Percentiles rank a stretch among this genome's conserved stretches.
Conservation (phyloP, 1,140 invertebrate genomes). For the Drosophila busckii region DNA sequence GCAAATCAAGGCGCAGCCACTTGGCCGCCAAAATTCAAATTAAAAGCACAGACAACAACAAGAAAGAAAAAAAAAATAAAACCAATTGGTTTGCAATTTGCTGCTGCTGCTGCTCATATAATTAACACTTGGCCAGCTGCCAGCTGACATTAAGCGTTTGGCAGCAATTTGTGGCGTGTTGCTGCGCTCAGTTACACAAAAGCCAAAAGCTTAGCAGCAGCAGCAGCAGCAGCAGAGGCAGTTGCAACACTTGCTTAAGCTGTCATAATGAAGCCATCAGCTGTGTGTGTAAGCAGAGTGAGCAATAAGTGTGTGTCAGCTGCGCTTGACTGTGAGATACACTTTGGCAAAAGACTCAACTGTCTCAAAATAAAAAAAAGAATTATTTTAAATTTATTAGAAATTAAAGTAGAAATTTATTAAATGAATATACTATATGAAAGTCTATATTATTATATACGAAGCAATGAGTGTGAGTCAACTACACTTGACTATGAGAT, state of each 20-base stretch:
- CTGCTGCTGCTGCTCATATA: slow-evolving; percentile 60
- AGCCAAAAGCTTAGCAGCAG: slow-evolving; percentile 11
- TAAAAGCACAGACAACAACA: no score
- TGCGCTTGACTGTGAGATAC: not conserved
- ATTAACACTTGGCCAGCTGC: slow-evolving; percentile 74
- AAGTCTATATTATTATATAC: no score
- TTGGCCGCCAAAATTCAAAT: slow-evolving; percentile 10
- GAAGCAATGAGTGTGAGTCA: no score
- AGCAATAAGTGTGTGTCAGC: slow-evolving; percentile 9
- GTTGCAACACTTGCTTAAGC: slow-evolving; percentile 34
- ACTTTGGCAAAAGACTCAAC: not conserved
- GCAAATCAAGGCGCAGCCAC: slow-evolving; percentile 37
- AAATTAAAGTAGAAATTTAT: no score
- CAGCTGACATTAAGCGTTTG: slow-evolving; percentile 41
- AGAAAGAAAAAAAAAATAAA: no score
- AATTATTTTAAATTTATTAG: no score
- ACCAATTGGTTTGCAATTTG: slow-evolving; percentile 53
- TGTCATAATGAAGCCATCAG: slow-evolving; percentile 50
- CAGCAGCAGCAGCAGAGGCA: slow-evolving; percentile 4
- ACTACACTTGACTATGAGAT: no score
- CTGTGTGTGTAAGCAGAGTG: not conserved
- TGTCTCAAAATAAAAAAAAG: no score
- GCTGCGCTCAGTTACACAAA: slow-evolving; percentile 25
- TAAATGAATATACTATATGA: no score
- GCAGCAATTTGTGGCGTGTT: slow-evolving; percentile 19